phyloP scores from a whole-genome alignment of 1,140 invertebrate genomes.

The Arctopsyche grandis region DNA sequence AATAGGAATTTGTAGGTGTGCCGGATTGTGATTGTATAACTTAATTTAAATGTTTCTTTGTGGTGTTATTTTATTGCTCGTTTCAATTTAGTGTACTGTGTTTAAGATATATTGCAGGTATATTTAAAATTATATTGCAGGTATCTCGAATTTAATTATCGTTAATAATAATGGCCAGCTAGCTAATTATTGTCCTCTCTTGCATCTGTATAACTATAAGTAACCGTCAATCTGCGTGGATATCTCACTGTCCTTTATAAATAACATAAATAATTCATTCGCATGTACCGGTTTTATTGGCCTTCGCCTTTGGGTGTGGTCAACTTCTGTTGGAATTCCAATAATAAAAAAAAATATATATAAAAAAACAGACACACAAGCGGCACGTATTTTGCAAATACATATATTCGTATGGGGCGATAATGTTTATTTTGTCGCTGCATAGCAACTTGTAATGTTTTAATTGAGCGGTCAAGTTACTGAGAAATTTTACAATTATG shows the following conservation, averaged over 20 bases:
- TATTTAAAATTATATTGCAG: too few species aligned
- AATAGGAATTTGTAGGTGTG: too few species aligned
- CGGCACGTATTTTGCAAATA: neutral
- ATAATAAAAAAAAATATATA: constrained; percentile 37
- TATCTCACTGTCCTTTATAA: constrained; percentile 27
- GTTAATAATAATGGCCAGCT: too few species aligned
- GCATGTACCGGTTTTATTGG: constrained; percentile 42
- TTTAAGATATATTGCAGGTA: too few species aligned
- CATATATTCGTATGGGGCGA: neutral
- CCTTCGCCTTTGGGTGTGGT: constrained; percentile 45
- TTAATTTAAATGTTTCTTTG: too few species aligned
- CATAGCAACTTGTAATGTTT: neutral
- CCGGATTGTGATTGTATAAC: too few species aligned
- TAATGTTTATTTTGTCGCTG: too few species aligned
- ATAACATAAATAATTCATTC: constrained; percentile 38
- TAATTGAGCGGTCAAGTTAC: neutral
- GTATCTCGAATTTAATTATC: too few species aligned
- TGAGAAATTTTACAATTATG: neutral
- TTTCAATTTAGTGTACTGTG: too few species aligned
- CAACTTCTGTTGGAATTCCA: constrained; percentile 39
- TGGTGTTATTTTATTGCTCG: too few species aligned
- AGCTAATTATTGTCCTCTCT: too few species aligned
- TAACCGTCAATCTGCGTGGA: neutral
- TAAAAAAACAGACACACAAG: neutral
- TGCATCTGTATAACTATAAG: too few species aligned